Evolutionary conservation across 2,797 vertebrate species (phyloP), one percentile per base, ranked within the genome.

Genomic region (Poeciliopsis turneri): DNA sequence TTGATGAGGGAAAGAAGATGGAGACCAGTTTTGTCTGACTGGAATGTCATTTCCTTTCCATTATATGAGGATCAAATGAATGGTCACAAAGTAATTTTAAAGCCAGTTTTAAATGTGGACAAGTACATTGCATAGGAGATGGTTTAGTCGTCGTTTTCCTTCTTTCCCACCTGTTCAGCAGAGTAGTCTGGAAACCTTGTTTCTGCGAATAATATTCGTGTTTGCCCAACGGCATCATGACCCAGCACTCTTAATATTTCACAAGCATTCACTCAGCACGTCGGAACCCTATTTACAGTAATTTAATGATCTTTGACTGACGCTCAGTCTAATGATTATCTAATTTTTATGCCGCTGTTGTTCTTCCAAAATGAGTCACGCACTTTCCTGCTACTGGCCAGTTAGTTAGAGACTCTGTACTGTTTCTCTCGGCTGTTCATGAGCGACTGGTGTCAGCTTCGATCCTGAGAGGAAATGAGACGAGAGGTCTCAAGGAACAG

Each of bases 391-490:
- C 73, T 74, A 36, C 64, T 36, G 74, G 81, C 82, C 82, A 74
- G 59, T 87, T 74, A 77, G 46, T 79, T n/a, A 30, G 64, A 66
- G 71, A 61, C 80, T 77, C 79, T 79, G 79, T 55, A 78, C 78
- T 78, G 80, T 82, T 83, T 84, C 74, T 79, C 69, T 85, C 18
- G 53, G 49, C 87, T 75, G 77, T 83, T 91, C 88, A 87, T 89
- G 90, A 88, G 85, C 75, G 70, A 15, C 51, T 80, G 86, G 79
- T 81, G 84, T 90, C 73, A 57, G 75, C 77, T 92, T 93, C 88
- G 83, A 92, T 92, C 90, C 78, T 76, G 82, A 84, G 84, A 89
- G 93, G 93, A 93, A 92, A 93, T 92, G 87, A 92, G 87, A 88
- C 87, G 87, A 72, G 83, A 86, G 87, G 86, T 76, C 86, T 88